phyloP scores from a whole-genome alignment of 2,888 invertebrate genomes.

The Ashinkailepas kermadecensis region DNA sequence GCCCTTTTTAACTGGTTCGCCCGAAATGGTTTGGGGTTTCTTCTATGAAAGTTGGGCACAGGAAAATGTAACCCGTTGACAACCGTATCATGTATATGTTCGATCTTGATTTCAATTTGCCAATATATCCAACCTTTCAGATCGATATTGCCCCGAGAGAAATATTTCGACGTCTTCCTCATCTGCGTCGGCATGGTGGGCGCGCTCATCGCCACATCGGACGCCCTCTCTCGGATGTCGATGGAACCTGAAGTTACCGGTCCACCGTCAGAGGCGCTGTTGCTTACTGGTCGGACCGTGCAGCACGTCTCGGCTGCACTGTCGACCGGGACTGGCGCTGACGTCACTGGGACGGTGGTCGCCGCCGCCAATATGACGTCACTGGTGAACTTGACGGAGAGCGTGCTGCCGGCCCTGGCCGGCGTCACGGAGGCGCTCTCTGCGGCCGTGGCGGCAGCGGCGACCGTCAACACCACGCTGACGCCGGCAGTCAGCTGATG shows the following conservation, averaged over 20 bases:
- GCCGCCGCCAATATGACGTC: too few species aligned
- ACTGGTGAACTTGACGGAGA: too few species aligned
- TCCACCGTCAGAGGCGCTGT: neutral
- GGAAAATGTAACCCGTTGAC: too few species aligned
- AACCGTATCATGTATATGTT: too few species aligned
- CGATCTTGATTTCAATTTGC: too few species aligned
- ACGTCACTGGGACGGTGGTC: too few species aligned
- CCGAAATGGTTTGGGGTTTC: too few species aligned
- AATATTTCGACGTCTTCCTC: constrained; percentile 34
- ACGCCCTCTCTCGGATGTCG: constrained; percentile 33
- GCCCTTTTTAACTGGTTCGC: too few species aligned
- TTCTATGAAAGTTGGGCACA: too few species aligned
- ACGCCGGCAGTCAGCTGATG: constrained; percentile 2
- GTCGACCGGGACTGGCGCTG: too few species aligned
- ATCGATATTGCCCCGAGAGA: neutral
- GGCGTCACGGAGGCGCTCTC: neutral
- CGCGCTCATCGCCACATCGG: constrained; percentile 34
- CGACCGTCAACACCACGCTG: neutral
- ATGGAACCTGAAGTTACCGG: constrained; percentile 10
- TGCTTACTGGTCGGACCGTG: too few species aligned
- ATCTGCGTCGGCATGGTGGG: constrained; percentile 35
- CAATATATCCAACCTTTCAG: neutral
- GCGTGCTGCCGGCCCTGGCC: neutral
- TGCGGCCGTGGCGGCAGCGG: neutral
- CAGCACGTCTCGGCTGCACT: too few species aligned